Evolutionary conservation across 2,113 vertebrate species (phyloP).

Genomic region (Notiomystis cincta): DNA sequence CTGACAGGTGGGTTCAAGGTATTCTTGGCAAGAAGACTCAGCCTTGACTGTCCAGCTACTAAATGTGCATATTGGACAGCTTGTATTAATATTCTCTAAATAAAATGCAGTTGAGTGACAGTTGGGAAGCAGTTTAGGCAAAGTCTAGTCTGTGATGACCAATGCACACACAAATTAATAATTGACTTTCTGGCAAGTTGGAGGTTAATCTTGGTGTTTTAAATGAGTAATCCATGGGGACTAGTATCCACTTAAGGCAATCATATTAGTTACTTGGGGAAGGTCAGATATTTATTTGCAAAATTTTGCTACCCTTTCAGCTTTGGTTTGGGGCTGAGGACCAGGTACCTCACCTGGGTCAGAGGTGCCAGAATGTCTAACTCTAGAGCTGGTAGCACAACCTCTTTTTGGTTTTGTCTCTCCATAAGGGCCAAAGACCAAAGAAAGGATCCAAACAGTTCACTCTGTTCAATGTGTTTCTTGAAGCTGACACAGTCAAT

Average conservation of each 20-base stretch:
- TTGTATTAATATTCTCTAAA: background rate
- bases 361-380: background rate
- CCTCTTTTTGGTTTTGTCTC: fast-evolving
- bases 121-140: background rate
- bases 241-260: background rate
- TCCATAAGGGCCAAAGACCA: background rate
- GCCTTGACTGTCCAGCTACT: background rate
- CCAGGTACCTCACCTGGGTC: background rate
- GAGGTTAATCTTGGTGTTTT: background rate
- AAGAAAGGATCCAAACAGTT: background rate
- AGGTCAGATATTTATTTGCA: background rate
- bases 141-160: background rate
- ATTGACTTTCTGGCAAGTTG: background rate
- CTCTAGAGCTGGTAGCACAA: background rate
- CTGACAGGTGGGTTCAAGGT: background rate
- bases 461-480: background rate
- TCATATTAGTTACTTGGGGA: background rate
- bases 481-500: background rate
- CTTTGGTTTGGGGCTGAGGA: background rate
- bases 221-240: background rate
- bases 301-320: background rate
- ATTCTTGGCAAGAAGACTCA: background rate
- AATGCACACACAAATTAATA: background rate
- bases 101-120: background rate
- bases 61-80: background rate